These are phyloP conservation scores for Nerophis lumbriciformis DNA, from an alignment of 2,113 vertebrate genomes.

Conservation along the genomic window DNA sequence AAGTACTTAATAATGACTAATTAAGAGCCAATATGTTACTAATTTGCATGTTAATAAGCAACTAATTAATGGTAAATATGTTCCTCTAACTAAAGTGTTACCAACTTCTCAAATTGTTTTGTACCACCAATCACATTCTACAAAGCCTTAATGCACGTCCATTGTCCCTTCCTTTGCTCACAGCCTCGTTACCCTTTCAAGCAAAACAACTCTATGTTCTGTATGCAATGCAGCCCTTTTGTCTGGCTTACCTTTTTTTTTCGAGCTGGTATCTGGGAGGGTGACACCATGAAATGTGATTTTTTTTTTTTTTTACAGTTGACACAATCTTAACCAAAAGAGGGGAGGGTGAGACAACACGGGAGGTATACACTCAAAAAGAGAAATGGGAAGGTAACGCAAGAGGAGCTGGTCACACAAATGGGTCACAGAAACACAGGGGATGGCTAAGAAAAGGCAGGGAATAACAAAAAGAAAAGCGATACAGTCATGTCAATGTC, in stretches of 20 bases:
- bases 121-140: background rate
- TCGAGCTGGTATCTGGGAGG: slow-evolving; percentile 78
- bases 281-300: slow-evolving; percentile 61
- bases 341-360: slow-evolving; percentile 46
- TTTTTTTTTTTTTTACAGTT: slow-evolving; percentile 52
- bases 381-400: slow-evolving; percentile 1
- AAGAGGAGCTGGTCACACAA: slow-evolving; percentile 54
- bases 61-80: too few species aligned
- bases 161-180: background rate
- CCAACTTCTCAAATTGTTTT: background rate
- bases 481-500: slow-evolving; percentile 78
- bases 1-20: too few species aligned
- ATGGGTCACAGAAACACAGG: slow-evolving; percentile 59
- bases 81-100: too few species aligned
- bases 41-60: too few species aligned
- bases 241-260: slow-evolving; percentile 50
- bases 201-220: background rate
- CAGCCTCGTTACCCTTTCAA: background rate
- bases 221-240: slow-evolving; percentile 49
- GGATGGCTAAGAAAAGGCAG: slow-evolving; percentile 50
- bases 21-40: too few species aligned
- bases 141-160: background rate
- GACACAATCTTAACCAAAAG: slow-evolving; percentile 65
- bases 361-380: slow-evolving; percentile 42
- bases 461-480: slow-evolving; percentile 65